Evolutionary conservation across 2,113 vertebrate species (phyloP).

Genomic region (Capreolus pygargus): DNA sequence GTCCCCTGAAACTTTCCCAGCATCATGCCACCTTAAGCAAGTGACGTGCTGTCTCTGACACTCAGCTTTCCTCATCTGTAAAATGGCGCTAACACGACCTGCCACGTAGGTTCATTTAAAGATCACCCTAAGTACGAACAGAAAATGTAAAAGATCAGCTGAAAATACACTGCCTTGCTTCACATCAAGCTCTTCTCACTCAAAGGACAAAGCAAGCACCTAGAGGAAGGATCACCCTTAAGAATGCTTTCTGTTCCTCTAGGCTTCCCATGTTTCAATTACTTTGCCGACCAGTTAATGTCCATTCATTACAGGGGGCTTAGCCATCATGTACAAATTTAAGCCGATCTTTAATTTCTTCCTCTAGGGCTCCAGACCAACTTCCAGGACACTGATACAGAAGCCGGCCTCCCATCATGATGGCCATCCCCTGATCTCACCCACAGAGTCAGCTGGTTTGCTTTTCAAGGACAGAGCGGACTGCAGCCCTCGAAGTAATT

Average conservation of each 20-base stretch:
- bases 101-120: too few relatives aligned
- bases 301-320: neutral
- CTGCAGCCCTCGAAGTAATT: neutral
- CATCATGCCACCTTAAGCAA: neutral
- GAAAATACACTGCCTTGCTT: neutral
- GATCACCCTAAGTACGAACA: neutral
- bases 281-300: neutral
- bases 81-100: neutral
- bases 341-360: constrained; percentile 32
- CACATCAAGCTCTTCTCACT: neutral
- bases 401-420: neutral
- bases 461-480: constrained; percentile 45
- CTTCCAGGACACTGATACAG: neutral
- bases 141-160: rapidly evolving
- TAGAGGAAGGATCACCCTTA: neutral
- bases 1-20: neutral
- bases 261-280: neutral
- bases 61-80: neutral
- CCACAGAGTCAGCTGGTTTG: constrained; percentile 6
- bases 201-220: neutral
- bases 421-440: neutral
- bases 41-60: neutral
- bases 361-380: neutral
- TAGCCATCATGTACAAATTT: neutral
- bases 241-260: neutral